A percentile compares a stretch with the other conserved stretches of the same genome.
These are phyloP conservation scores for Rhogogaster chlorosoma DNA, from an alignment of 2,888 invertebrate genomes.

Conservation along the genomic window DNA sequence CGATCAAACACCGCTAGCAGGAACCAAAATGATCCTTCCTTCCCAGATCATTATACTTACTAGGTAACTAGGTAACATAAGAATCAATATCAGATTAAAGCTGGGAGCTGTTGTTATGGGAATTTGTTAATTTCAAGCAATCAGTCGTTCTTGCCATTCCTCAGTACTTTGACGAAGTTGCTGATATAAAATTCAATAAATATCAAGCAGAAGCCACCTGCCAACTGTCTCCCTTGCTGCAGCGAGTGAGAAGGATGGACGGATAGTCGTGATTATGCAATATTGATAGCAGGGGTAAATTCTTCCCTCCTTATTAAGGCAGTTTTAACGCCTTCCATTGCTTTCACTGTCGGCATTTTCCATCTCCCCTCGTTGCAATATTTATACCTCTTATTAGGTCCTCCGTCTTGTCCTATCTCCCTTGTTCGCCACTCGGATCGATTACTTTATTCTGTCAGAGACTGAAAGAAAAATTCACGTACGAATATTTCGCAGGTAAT, in stretches of 20 bases:
- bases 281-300: slow-evolving; percentile 39
- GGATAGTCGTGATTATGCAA: slow-evolving; percentile 39
- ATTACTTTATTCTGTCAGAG: slow-evolving; percentile 3
- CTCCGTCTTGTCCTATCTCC: background rate
- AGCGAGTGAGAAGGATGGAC: background rate
- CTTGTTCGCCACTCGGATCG: background rate
- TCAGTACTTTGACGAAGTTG: background rate
- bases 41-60: background rate
- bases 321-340: slow-evolving; percentile 32
- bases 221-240: background rate
- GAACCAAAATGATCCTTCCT: background rate
- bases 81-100: background rate
- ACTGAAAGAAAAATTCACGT: background rate
- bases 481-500: background rate
- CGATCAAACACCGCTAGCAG: background rate
- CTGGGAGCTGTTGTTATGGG: background rate
- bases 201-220: background rate
- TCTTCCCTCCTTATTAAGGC: slow-evolving; percentile 45
- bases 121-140: background rate
- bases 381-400: slow-evolving; percentile 15
- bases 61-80: background rate
- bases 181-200: slow-evolving; percentile 8
- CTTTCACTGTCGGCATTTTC: slow-evolving; percentile 21
- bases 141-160: background rate
- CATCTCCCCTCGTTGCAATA: slow-evolving; percentile 7